Base-by-base conservation (phyloP, 2,113 vertebrate species). In the Phasianus colchicus region DNA sequence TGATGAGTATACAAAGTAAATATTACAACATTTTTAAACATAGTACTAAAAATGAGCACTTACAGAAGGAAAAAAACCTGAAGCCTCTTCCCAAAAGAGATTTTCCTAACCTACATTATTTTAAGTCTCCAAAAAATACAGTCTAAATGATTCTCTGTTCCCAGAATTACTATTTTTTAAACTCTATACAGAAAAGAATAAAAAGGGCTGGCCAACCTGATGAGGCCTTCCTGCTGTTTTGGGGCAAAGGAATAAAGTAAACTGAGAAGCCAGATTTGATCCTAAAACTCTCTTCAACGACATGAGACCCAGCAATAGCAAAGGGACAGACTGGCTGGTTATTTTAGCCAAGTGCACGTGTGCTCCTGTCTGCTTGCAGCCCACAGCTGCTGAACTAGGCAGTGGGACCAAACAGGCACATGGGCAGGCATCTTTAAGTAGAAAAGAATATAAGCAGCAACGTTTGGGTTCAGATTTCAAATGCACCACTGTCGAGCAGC, bases 321-420 rank as follows among this genome's bases (percentile, higher is more conserved):
- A 90, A 90, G 65, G 86, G 73, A 78, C 79, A 93, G 88, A 29
- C 86, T 78, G 76, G 70, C 36, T 84, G 66, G 90, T 88, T 95
- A 94, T 96, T 96, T 97, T 95, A 95, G 90, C 95, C 95, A 95
- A 88, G 84, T n/a, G 85, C 94, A 96, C 76, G 83, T 94, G 91
- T 90, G 91, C 88, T 95, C 29, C 73, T 93, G 95, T 90, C 70
- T 91, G 95, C 91, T 70, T 88, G 92, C 92, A 94, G 93, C 73
- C 85, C 93, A 86, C 96, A 97, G 95, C 94, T 96, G 95, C 96
- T 75, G 83, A 95, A 83, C 69, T 78, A 69, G 83, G 83, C 73
- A 72, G 38, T n/a, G 40, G 80, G 57, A 90, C 57, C 65, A 67
- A 90, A 57, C 69, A 71, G 60, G 61, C 95, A 52, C 72, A 83